Conservation (phyloP, 2,797 vertebrate species). For the Gallirallus australis region DNA sequence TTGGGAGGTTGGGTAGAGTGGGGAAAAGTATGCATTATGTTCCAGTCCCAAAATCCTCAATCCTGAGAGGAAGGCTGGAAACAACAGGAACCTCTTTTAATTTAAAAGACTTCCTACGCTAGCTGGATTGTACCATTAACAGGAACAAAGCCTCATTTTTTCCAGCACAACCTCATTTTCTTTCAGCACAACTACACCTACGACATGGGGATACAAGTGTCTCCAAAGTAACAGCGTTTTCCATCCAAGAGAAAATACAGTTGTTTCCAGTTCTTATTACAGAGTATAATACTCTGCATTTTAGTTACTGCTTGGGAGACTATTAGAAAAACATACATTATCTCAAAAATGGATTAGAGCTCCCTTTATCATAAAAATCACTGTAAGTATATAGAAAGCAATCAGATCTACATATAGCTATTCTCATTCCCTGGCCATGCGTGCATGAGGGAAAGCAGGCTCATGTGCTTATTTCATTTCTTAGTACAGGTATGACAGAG, state of each 20-base stretch:
- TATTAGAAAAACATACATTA: neutral
- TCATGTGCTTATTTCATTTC: neutral
- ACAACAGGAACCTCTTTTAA: neutral
- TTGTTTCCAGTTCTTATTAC: neutral
- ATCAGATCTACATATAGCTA: neutral
- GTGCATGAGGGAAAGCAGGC: neutral
- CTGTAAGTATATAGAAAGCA: neutral
- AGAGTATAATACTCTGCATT: neutral
- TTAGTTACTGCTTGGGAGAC: neutral
- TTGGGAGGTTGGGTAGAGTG: accelerated
- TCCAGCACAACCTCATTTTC: neutral
- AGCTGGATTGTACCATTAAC: neutral
- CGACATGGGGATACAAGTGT: neutral
- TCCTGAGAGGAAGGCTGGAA: neutral
- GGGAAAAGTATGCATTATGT: neutral
- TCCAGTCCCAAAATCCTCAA: neutral
- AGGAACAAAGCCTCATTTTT: neutral
- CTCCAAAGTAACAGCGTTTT: neutral
- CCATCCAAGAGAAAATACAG: neutral
- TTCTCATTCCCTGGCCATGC: neutral
- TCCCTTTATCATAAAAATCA: neutral
- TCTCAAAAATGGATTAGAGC: conserved; percentile 3
- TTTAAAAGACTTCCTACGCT: neutral
- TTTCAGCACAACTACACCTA: neutral
- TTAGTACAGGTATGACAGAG: neutral